Conservation (phyloP, 64 coral and sea anemone species). For the Montipora cactus region DNA sequence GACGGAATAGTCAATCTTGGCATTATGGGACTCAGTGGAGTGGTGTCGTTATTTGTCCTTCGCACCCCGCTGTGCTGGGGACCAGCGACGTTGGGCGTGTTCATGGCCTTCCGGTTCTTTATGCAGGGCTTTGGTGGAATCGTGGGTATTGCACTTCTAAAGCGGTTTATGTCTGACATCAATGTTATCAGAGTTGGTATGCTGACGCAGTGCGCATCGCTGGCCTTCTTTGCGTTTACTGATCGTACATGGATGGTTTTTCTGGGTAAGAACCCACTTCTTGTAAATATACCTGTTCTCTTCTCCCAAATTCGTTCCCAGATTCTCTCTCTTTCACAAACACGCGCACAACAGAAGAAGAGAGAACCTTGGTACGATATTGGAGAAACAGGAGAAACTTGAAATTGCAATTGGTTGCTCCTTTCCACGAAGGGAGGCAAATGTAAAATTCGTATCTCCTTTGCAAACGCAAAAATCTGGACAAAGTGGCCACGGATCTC, state of each 20-base stretch:
- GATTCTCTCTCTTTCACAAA: too few relatives aligned
- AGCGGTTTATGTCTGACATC: slow-evolving; percentile 55
- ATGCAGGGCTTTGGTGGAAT: slow-evolving; percentile 89
- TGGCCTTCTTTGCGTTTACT: slow-evolving; percentile 85
- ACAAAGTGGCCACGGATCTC: too few relatives aligned
- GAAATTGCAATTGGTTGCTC: too few relatives aligned
- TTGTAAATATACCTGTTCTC: background rate
- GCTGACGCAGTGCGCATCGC: slow-evolving; percentile 74
- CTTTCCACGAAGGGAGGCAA: too few relatives aligned
- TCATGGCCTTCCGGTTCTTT: slow-evolving; percentile 87
- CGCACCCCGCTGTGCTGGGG: slow-evolving; percentile 92
- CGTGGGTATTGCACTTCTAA: slow-evolving; percentile 72
- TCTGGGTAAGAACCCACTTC: slow-evolving; percentile 62
- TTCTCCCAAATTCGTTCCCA: background rate
- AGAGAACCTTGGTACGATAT: too few relatives aligned
- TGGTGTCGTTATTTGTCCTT: slow-evolving; percentile 83
- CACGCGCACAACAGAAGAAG: too few relatives aligned
- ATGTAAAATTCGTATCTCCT: too few relatives aligned
- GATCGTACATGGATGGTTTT: slow-evolving; percentile 79
- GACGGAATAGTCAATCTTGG: slow-evolving; percentile 79
- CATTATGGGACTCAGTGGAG: slow-evolving; percentile 79
- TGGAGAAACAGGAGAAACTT: too few relatives aligned
- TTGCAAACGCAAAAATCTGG: too few relatives aligned
- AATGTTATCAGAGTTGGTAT: slow-evolving; percentile 82
- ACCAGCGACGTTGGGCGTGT: slow-evolving; percentile 75